These are phyloP conservation scores for Stomorhina lunata DNA, from an alignment of 2,888 invertebrate species.

Conservation along the genomic window DNA sequence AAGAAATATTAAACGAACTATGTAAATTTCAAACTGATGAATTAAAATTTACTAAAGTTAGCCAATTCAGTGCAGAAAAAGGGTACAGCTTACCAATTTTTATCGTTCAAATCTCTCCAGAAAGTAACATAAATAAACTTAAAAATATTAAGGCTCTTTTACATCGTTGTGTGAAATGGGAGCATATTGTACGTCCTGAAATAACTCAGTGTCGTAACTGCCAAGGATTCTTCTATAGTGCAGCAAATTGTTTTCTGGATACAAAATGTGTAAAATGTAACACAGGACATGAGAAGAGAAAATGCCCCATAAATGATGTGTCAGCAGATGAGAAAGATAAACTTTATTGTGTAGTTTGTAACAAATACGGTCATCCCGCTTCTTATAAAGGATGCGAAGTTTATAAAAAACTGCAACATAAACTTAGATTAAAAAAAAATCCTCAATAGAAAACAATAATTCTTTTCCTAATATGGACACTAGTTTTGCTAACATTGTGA, in stretches of 20 bases:
- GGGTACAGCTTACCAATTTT: not conserved
- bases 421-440: not conserved
- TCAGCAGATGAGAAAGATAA: not conserved
- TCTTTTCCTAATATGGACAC: not conserved
- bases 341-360: not conserved
- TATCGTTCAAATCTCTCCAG: not conserved
- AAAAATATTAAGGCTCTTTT: not conserved
- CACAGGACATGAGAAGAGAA: not conserved
- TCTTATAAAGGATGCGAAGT: no score
- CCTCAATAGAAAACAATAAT: not conserved
- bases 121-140: not conserved
- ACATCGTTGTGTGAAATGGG: not conserved
- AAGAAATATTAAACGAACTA: not conserved
- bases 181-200: not conserved
- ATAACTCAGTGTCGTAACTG: conserved; percentile 1
- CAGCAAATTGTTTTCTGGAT: not conserved
- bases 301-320: not conserved
- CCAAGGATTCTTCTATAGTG: conserved; percentile 5
- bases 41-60: conserved; percentile 4
- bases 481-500: not conserved
- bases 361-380: no score
- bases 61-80: not conserved
- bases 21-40: not conserved
- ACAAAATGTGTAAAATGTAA: conserved; percentile 11
- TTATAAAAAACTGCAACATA: not conserved